A percentile compares a stretch with the other conserved stretches of the same genome.
Conservation (phyloP, 2,888 invertebrate species). For the Drosophila anomalata region DNA sequence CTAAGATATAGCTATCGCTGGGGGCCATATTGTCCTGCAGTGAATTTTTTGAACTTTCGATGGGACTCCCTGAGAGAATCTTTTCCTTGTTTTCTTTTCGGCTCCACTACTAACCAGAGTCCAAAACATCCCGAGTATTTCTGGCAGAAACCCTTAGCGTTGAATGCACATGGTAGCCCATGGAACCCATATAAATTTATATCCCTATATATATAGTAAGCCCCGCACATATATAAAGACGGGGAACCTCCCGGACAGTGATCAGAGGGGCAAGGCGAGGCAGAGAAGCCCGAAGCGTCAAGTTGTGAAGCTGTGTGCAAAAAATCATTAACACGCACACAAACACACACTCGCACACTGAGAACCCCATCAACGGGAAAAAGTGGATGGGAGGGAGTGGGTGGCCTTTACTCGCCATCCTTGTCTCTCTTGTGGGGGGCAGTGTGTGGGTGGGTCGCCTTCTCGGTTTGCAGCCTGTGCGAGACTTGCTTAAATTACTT, state of each 20-base stretch:
- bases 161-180: slow-evolving; percentile 68
- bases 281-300: slow-evolving; percentile 67
- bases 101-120: background rate
- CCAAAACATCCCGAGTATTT: slow-evolving; percentile 5
- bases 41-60: no score
- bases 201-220: slow-evolving; percentile 41
- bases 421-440: slow-evolving; percentile 15
- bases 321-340: slow-evolving; percentile 82
- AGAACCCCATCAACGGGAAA: background rate
- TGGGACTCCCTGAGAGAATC: no score
- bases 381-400: slow-evolving; percentile 10
- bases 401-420: slow-evolving; percentile 8
- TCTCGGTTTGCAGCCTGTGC: slow-evolving; percentile 34
- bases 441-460: slow-evolving; percentile 21
- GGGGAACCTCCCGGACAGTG: slow-evolving; percentile 14
- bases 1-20: no score
- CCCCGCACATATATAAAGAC: slow-evolving; percentile 22
- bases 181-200: slow-evolving; percentile 68
- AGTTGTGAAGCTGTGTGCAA: slow-evolving; percentile 81
- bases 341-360: slow-evolving; percentile 35
- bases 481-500: slow-evolving; percentile 71
- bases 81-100: no score
- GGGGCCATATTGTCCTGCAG: no score
- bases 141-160: slow-evolving; percentile 56
- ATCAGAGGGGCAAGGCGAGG: slow-evolving; percentile 26